These are phyloP conservation scores for Gerris lacustris DNA, from an alignment of 2,888 invertebrate genomes.

Conservation along the genomic window DNA sequence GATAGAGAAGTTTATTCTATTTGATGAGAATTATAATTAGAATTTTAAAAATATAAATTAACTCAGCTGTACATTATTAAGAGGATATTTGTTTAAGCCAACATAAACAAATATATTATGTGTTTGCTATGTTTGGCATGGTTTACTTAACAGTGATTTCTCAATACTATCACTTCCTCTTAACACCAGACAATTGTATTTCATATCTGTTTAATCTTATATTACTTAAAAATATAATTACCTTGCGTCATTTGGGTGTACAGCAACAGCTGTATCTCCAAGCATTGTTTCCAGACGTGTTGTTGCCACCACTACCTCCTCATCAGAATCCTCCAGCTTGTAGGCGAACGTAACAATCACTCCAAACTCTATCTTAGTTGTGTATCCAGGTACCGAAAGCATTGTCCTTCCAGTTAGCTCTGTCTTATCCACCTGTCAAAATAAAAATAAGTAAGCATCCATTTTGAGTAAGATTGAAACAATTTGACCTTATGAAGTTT, in stretches of 20 bases:
- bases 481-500: no score
- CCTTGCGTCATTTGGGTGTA: slow-evolving; percentile 71
- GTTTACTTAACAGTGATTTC: no score
- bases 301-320: slow-evolving; percentile 86
- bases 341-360: slow-evolving; percentile 87
- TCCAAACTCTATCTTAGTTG: slow-evolving; percentile 85
- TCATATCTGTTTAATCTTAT: no score
- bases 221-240: neutral
- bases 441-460: slow-evolving; percentile 10
- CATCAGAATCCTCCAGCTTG: slow-evolving; percentile 46
- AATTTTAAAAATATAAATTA: no score
- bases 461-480: neutral
- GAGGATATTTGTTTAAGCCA: no score
- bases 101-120: no score
- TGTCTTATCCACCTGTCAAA: slow-evolving; percentile 66
- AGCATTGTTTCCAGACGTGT: slow-evolving; percentile 98
- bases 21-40: no score
- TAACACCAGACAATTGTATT: no score
- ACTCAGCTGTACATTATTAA: no score
- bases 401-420: slow-evolving; percentile 76
- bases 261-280: slow-evolving; percentile 95
- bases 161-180: no score
- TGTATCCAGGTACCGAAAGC: slow-evolving; percentile 80
- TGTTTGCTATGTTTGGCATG: no score
- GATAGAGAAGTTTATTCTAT: no score